Percentiles rank a stretch among this genome's conserved stretches.
Evolutionary conservation across 2,888 invertebrate genomes (phyloP).

Genomic region (Julus scanicus): DNA sequence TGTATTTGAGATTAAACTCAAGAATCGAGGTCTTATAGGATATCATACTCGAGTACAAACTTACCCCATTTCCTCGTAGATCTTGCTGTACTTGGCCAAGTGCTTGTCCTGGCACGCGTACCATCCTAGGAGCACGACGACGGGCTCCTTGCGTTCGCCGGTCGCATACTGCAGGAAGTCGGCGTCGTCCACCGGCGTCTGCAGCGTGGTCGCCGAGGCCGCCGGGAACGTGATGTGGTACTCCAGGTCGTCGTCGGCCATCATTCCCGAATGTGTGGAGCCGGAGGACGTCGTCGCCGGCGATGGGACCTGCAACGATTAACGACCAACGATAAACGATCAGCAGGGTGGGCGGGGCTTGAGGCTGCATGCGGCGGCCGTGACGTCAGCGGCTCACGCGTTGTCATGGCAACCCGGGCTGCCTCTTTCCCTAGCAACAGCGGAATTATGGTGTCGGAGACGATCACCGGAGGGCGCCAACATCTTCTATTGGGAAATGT

Average conservation of each 20-base stretch:
- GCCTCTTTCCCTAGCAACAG: too few relatives aligned
- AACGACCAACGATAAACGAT: not conserved
- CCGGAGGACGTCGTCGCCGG: conserved; percentile 5
- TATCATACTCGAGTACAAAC: conserved; percentile 59
- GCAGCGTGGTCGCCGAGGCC: conserved; percentile 43
- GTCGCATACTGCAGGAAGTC: conserved; percentile 69
- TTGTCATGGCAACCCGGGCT: too few relatives aligned
- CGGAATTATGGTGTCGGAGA: too few relatives aligned
- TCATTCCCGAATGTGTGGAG: conserved; percentile 46
- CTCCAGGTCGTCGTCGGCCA: conserved; percentile 58
- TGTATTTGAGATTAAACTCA: too few relatives aligned
- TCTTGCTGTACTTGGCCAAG: conserved; percentile 80
- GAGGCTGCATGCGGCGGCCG: too few relatives aligned
- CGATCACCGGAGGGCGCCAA: too few relatives aligned
- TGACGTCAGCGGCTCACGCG: too few relatives aligned
- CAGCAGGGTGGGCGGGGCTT: not conserved
- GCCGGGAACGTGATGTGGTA: conserved; percentile 58
- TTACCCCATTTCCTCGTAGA: conserved; percentile 81
- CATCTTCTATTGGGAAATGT: too few relatives aligned
- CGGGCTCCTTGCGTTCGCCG: conserved; percentile 72
- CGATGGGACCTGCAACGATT: not conserved
- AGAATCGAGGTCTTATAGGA: too few relatives aligned
- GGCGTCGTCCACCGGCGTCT: not conserved
- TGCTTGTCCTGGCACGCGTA: conserved; percentile 82
- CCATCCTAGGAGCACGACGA: conserved; percentile 81